These are phyloP conservation scores for Crocidura indochinensis DNA, from an alignment of 2,797 vertebrate genomes.

Conservation along the genomic window DNA sequence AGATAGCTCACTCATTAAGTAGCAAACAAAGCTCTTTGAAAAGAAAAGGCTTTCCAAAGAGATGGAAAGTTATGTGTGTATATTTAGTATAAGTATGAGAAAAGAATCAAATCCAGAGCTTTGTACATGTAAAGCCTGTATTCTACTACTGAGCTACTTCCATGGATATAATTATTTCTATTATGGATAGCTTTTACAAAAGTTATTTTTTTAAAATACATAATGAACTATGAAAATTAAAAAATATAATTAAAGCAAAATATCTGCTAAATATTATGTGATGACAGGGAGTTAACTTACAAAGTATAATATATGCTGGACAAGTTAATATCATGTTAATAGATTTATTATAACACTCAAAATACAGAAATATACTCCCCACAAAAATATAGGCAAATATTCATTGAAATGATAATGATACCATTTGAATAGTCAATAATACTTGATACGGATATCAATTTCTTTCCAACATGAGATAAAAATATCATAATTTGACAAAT, in stretches of 20 bases:
- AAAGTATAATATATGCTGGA: slow-evolving; percentile 36
- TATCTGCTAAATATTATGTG: slow-evolving; percentile 50
- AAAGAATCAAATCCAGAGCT: too few species aligned
- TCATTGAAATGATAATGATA: slow-evolving; percentile 59
- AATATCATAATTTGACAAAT: slow-evolving; percentile 70
- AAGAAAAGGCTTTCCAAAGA: slow-evolving; percentile 65
- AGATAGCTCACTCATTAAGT: slow-evolving; percentile 3
- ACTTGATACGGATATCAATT: slow-evolving; percentile 19
- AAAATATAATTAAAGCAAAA: slow-evolving; percentile 54
- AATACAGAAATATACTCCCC: slow-evolving; percentile 45
- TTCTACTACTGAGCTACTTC: too few species aligned
- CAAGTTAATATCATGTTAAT: slow-evolving; percentile 11
- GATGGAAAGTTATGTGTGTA: slow-evolving; percentile 30
- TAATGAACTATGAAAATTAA: slow-evolving; percentile 65
- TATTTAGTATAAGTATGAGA: too few species aligned
- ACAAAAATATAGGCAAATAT: slow-evolving; percentile 43
- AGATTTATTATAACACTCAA: slow-evolving; percentile 50
- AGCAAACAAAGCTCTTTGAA: slow-evolving; percentile 40
- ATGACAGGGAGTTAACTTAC: slow-evolving; percentile 59
- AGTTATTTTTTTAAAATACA: slow-evolving; percentile 68
- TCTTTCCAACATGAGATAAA: slow-evolving; percentile 72
- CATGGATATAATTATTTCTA: not conserved
- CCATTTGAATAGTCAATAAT: slow-evolving; percentile 70
- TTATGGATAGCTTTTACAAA: slow-evolving; percentile 61
- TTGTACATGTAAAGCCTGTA: too few species aligned